Base-by-base conservation (phyloP, 2,888 invertebrate genomes). In the Troides helena region DNA sequence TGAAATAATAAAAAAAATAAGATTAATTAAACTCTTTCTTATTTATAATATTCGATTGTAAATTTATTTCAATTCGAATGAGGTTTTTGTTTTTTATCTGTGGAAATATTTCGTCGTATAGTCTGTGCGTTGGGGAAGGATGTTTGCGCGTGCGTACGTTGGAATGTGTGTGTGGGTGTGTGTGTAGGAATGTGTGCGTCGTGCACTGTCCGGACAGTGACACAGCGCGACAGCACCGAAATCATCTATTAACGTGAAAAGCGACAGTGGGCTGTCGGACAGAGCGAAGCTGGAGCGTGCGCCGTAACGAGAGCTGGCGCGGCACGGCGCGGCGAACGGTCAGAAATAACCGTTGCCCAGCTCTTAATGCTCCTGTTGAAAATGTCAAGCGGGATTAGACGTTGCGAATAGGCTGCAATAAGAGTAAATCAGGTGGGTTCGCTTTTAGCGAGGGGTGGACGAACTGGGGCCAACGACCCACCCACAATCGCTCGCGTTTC, bases 311-410 rank as follows among this genome's bases (percentile, higher is more conserved):
- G 30, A 64, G 64, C n/a, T 17, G 39, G 25, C 56, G 23, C 30
- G 30, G 30, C 30, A 5, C 30, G 3, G 30, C 21, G 0, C 64
- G 62, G 39, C 21, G 65, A 18, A 58, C 58, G 25, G 39, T 63
- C 70, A 59, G 70, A 76, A 76, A 76, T 76, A 76, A 68, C 70
- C 68, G 62, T 12, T 59, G 17, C 58, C 60, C 50, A 30, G 30
- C 59, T 69, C 53, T 12, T 69, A 72, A 67, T 72, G 71, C 71
- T 72, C 72, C 67, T 68, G 73, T 73, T 73, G 75, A 74, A 76
- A 76, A 77, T 77, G 77, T 77, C 76, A 82, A 79, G 79, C 75
- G 80, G 78, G 77, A 79, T 80, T 76, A 77, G 68, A 69, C 72
- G 71, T 70, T 69, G 72, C 77, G 72, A 80, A 80, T 78, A 83